These are phyloP conservation scores for Drosophila prolongata DNA, from an alignment of 2,888 invertebrate species.

Conservation along the genomic window DNA sequence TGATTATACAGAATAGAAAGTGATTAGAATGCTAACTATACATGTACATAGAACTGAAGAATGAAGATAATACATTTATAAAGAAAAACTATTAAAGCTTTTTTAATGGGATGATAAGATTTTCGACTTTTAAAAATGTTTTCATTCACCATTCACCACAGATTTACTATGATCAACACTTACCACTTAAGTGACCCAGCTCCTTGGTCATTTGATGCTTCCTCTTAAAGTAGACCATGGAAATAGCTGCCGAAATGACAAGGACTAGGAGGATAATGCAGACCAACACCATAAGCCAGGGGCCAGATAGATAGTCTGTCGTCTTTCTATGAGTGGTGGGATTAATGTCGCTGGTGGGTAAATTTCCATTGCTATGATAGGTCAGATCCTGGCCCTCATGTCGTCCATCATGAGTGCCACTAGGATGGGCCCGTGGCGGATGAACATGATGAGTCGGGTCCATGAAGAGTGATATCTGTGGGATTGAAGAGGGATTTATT, in stretches of 20 bases:
- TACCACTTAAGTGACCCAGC: slow-evolving; percentile 88
- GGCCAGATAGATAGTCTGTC: slow-evolving; percentile 82
- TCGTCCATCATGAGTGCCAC: slow-evolving; percentile 84
- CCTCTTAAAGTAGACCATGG: slow-evolving; percentile 83
- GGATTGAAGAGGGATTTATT: neutral
- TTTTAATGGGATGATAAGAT: too few relatives aligned
- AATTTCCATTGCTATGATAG: slow-evolving; percentile 71
- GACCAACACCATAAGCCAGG: slow-evolving; percentile 84
- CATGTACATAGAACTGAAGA: too few relatives aligned
- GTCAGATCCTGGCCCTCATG: slow-evolving; percentile 71
- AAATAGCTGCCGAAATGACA: slow-evolving; percentile 81
- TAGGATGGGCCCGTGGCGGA: slow-evolving; percentile 85
- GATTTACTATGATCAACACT: too few relatives aligned
- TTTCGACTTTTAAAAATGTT: too few relatives aligned
- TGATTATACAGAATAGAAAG: neutral
- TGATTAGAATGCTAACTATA: too few relatives aligned
- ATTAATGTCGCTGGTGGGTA: slow-evolving; percentile 63
- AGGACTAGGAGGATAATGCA: slow-evolving; percentile 82
- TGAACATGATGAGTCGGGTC: slow-evolving; percentile 84
- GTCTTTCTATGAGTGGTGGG: slow-evolving; percentile 84
- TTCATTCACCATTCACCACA: too few relatives aligned
- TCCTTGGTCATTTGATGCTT: slow-evolving; percentile 85
- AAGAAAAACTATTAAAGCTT: too few relatives aligned
- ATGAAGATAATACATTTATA: too few relatives aligned
- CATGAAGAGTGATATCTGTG: slow-evolving; percentile 84